Evolutionary conservation across 2,888 invertebrate species (phyloP).

Genomic region (Entomobrya proxima): DNA sequence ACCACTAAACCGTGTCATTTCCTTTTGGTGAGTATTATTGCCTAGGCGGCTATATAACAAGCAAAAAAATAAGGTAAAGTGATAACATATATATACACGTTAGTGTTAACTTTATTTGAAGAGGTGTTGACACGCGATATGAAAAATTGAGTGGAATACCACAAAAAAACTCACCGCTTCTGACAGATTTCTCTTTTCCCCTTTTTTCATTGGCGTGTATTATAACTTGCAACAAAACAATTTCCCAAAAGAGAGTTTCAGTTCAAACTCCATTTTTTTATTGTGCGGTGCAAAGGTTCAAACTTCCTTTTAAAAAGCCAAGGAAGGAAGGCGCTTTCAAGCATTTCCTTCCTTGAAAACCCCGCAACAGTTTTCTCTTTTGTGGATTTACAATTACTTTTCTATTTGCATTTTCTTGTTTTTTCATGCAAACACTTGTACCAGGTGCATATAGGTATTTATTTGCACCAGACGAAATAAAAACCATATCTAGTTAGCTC

Average conservation of each 20-base stretch:
- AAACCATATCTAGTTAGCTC: neutral
- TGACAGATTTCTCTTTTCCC: constrained; percentile 23
- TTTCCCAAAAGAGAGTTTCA: no score
- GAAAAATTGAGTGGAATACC: constrained; percentile 70
- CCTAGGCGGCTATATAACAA: constrained; percentile 46
- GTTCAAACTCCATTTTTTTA: no score
- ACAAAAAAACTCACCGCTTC: neutral
- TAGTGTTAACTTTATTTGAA: constrained; percentile 71
- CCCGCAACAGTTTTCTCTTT: constrained; percentile 47
- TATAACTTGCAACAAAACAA: no score
- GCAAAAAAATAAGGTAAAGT: no score
- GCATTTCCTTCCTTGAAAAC: neutral
- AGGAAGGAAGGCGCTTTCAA: neutral
- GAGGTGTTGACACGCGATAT: constrained; percentile 75
- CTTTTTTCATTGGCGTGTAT: neutral
- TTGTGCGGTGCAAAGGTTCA: no score
- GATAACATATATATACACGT: neutral
- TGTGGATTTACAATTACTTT: constrained; percentile 76
- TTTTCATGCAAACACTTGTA: constrained; percentile 1
- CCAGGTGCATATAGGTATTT: neutral
- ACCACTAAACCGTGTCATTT: constrained; percentile 34
- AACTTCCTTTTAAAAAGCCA: neutral
- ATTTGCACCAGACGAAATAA: constrained; percentile 20
- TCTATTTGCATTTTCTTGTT: constrained; percentile 68
- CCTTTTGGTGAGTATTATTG: constrained; percentile 42